Evolutionary conservation across 1,140 invertebrate genomes (phyloP).

Genomic region (Paraescarpia echinospica): DNA sequence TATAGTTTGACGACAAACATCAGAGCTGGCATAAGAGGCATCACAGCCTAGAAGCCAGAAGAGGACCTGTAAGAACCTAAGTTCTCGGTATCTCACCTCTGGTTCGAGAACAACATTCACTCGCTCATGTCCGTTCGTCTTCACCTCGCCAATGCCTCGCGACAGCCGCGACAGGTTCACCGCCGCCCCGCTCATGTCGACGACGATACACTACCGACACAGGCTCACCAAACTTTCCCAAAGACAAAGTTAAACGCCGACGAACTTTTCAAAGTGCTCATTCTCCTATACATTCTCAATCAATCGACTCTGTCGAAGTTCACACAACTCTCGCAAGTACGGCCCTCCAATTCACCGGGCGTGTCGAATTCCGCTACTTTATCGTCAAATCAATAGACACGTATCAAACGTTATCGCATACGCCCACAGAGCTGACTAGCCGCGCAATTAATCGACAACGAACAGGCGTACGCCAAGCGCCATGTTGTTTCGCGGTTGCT

Average conservation of each 20-base stretch:
- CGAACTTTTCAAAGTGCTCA: background rate
- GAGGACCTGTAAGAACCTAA: too few relatives aligned
- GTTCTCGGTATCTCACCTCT: slow-evolving; percentile 40
- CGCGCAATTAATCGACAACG: background rate
- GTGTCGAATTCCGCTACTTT: background rate
- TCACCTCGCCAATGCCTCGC: slow-evolving; percentile 52
- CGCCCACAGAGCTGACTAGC: background rate
- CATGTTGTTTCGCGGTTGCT: background rate
- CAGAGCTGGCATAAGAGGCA: too few relatives aligned
- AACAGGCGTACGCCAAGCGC: background rate
- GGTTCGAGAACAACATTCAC: slow-evolving; percentile 54
- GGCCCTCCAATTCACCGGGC: background rate
- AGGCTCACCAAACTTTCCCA: background rate
- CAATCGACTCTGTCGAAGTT: background rate
- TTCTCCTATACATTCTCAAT: background rate
- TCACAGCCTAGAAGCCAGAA: too few relatives aligned
- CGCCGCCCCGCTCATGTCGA: slow-evolving; percentile 15
- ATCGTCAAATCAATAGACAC: background rate
- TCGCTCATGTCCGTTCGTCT: slow-evolving; percentile 53
- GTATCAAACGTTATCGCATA: background rate
- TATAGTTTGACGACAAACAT: too few relatives aligned
- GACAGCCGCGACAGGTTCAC: slow-evolving; percentile 54
- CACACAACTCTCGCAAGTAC: background rate
- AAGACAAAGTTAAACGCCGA: background rate
- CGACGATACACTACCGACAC: background rate